A percentile compares a stretch with the other conserved stretches of the same genome.
Conservation (phyloP, 2,113 vertebrate species). For the Anoura caudifer region DNA sequence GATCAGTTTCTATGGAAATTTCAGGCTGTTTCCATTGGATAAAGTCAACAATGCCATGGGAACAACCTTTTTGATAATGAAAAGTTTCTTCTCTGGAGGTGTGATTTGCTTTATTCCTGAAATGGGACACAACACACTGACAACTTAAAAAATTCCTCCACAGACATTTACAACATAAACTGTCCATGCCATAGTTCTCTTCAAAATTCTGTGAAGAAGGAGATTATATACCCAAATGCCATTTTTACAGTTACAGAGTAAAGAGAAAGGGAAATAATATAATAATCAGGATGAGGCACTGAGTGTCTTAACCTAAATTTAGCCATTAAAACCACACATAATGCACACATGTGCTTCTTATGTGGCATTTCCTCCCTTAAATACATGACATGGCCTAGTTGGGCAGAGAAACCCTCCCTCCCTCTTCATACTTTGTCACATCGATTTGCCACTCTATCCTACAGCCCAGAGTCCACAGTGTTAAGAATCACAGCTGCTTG, state of each 20-base stretch:
- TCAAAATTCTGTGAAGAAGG: neutral
- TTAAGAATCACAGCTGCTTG: neutral
- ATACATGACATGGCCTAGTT: neutral
- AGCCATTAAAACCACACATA: neutral
- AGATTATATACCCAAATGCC: neutral
- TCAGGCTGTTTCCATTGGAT: neutral
- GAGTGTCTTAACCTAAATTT: neutral
- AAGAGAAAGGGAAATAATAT: neutral
- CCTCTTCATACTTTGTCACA: neutral
- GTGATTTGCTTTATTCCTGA: neutral
- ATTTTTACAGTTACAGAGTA: neutral
- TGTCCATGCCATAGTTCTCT: neutral
- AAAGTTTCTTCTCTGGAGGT: neutral
- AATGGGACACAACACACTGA: neutral
- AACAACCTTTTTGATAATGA: conserved; percentile 27
- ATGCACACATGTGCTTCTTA: neutral
- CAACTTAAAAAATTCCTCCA: conserved; percentile 29
- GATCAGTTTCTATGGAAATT: conserved; percentile 54
- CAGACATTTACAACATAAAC: neutral
- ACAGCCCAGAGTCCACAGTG: neutral
- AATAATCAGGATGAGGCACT: neutral
- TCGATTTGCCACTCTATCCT: neutral
- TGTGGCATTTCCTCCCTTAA: neutral
- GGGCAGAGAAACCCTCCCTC: neutral
- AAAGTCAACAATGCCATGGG: conserved; percentile 16